phyloP scores from a whole-genome alignment of 1,140 invertebrate species.

The Dendroctonus valens region DNA sequence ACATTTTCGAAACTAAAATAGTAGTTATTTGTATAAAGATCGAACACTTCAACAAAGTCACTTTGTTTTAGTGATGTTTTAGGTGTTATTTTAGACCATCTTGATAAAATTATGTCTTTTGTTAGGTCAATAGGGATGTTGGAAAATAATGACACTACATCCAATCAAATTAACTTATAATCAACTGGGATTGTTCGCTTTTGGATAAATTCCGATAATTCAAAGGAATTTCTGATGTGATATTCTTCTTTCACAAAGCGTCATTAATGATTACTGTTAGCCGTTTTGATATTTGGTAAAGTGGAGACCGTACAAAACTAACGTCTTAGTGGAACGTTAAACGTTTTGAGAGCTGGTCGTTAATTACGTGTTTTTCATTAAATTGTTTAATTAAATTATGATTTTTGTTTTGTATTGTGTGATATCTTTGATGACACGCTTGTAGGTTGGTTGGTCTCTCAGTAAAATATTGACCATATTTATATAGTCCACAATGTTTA shows the following conservation, averaged over 20 bases:
- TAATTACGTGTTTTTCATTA: neutral
- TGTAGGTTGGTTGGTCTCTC: no score
- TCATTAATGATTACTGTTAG: neutral
- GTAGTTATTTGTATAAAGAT: neutral
- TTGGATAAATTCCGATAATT: no score
- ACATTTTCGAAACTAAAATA: neutral
- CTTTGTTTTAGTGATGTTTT: neutral
- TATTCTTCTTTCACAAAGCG: neutral
- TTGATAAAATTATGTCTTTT: neutral
- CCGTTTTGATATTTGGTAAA: neutral
- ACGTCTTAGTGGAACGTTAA: neutral
- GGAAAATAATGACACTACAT: neutral
- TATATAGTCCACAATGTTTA: no score
- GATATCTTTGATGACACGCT: no score
- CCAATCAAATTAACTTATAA: neutral
- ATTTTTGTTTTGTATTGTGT: neutral
- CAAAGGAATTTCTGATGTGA: no score
- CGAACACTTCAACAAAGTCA: neutral
- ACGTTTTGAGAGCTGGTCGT: neutral
- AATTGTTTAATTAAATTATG: neutral
- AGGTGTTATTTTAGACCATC: neutral
- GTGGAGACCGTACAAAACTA: neutral
- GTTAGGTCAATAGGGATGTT: neutral
- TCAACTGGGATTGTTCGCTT: neutral
- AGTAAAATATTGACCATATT: no score